Conservation (phyloP, 1,140 invertebrate genomes). For the Pantala flavescens region DNA sequence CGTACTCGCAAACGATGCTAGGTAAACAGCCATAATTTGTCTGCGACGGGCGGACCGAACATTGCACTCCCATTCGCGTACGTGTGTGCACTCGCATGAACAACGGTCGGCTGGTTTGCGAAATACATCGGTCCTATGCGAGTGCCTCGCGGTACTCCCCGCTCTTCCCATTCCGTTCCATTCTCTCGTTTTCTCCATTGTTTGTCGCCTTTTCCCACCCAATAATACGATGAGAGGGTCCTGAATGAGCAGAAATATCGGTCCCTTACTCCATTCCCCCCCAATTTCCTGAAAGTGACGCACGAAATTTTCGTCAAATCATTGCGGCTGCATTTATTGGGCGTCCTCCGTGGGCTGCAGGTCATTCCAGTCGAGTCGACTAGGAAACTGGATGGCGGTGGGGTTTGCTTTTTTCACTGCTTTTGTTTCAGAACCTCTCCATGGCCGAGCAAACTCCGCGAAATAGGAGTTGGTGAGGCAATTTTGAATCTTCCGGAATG, state of each 20-base stretch:
- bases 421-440: neutral
- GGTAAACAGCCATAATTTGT: neutral
- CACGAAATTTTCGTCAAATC: neutral
- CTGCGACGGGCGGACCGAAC: neutral
- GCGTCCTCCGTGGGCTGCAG: neutral
- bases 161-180: neutral
- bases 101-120: constrained; percentile 1
- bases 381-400: neutral
- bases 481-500: neutral
- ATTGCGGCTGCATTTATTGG: neutral
- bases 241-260: neutral
- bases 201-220: neutral
- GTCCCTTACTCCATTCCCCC: neutral
- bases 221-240: neutral
- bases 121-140: neutral
- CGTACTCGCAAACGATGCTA: neutral
- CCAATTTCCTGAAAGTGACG: neutral
- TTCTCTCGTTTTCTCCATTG: neutral
- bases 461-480: neutral
- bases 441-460: neutral
- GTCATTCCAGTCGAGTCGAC: neutral
- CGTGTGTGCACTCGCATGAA: neutral
- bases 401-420: neutral
- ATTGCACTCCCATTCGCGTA: neutral
- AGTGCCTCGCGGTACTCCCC: neutral